These are phyloP conservation scores for Acronicta alni DNA, from an alignment of 2,888 invertebrate genomes.

Conservation along the genomic window DNA sequence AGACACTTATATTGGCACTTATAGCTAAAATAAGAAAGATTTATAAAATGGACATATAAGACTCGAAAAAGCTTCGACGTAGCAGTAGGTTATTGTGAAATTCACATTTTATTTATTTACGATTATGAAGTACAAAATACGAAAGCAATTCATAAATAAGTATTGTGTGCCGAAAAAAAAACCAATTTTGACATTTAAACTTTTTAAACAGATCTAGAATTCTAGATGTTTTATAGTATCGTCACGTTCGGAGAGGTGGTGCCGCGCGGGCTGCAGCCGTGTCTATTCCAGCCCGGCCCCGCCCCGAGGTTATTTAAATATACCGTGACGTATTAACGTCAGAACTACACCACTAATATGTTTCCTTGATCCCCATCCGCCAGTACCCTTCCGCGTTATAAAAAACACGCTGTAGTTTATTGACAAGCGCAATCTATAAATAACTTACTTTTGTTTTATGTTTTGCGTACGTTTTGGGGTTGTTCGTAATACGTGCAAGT, in stretches of 20 bases:
- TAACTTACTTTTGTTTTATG: slow-evolving; percentile 62
- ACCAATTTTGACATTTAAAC: background rate
- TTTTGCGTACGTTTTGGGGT: slow-evolving; percentile 25
- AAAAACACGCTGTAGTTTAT: slow-evolving; percentile 66
- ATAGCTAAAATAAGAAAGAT: background rate
- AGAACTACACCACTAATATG: slow-evolving; percentile 62
- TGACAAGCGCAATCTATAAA: slow-evolving; percentile 72
- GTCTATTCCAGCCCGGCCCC: slow-evolving; percentile 66
- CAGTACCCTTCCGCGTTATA: slow-evolving; percentile 74
- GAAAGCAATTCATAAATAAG: too few relatives aligned
- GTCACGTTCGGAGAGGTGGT: slow-evolving; percentile 56
- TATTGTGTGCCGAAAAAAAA: background rate
- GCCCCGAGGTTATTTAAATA: slow-evolving; percentile 79
- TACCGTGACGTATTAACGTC: slow-evolving; percentile 71
- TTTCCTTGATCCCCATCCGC: slow-evolving; percentile 78
- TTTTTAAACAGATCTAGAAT: background rate
- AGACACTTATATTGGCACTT: too few relatives aligned
- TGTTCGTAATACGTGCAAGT: slow-evolving; percentile 6
- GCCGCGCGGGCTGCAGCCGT: slow-evolving; percentile 77
- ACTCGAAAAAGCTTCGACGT: too few relatives aligned
- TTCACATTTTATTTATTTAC: too few relatives aligned
- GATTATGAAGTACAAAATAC: too few relatives aligned
- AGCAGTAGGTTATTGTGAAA: too few relatives aligned
- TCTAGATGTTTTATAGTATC: slow-evolving; percentile 9
- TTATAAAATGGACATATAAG: too few relatives aligned